Conservation (phyloP, 2,888 invertebrate genomes). For the Hirtodrosophila trivittata region DNA sequence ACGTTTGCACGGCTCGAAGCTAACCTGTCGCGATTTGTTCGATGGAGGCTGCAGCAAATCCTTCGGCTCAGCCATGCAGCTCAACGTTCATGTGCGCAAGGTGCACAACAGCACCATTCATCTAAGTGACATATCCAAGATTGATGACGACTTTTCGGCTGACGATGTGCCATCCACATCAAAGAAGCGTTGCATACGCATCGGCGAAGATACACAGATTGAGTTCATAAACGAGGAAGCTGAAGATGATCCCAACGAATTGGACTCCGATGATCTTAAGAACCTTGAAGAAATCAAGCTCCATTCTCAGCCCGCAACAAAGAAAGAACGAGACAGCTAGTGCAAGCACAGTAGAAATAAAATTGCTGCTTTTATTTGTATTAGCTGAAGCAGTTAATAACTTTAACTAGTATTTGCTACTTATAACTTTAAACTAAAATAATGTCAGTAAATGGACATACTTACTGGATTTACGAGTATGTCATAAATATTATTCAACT, state of each 20-base stretch:
- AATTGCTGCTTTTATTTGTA: conserved; percentile 33
- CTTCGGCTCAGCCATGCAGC: conserved; percentile 36
- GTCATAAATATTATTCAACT: background rate
- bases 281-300: conserved; percentile 9
- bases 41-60: conserved; percentile 58
- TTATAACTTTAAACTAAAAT: conserved; percentile 66
- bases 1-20: conserved; percentile 69
- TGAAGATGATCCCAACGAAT: conserved; percentile 14
- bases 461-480: conserved; percentile 21
- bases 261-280: background rate
- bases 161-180: conserved; percentile 28
- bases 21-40: conserved; percentile 47
- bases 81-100: conserved; percentile 62
- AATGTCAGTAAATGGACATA: conserved; percentile 64
- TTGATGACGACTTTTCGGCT: background rate
- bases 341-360: background rate
- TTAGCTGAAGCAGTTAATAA: conserved; percentile 47
- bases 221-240: conserved; percentile 41
- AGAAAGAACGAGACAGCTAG: conserved; percentile 7
- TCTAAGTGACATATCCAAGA: conserved; percentile 13
- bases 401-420: conserved; percentile 48
- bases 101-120: conserved; percentile 37
- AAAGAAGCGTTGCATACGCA: conserved; percentile 44
- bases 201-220: conserved; percentile 36
- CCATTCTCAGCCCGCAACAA: background rate